A percentile compares a stretch with the other conserved stretches of the same genome.
Evolutionary conservation across 1,140 invertebrate species (phyloP).

Genomic region (Limonius californicus): DNA sequence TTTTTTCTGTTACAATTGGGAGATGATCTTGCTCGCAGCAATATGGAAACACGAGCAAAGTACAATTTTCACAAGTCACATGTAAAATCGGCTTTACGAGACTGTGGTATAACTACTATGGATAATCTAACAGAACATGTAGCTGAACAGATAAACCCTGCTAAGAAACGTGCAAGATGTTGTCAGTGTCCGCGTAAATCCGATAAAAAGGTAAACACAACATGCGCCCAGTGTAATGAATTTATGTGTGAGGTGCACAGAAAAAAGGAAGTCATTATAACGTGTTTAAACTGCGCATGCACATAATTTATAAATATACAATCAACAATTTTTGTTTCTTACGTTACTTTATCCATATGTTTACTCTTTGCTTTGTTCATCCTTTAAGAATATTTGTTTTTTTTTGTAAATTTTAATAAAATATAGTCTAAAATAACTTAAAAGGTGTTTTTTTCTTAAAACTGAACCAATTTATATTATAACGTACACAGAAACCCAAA

Average conservation of each 20-base stretch:
- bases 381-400: neutral
- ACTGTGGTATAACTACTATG: neutral
- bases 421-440: too few relatives aligned
- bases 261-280: too few relatives aligned
- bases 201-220: neutral
- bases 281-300: too few relatives aligned
- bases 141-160: neutral
- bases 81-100: neutral
- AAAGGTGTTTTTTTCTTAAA: too few relatives aligned
- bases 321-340: too few relatives aligned
- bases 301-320: too few relatives aligned
- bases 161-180: neutral
- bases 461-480: too few relatives aligned
- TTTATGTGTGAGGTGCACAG: neutral
- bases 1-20: neutral
- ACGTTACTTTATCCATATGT: neutral
- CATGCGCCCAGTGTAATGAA: neutral
- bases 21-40: too few relatives aligned
- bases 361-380: too few relatives aligned
- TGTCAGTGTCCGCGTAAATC: neutral
- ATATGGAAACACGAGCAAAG: neutral
- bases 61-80: neutral
- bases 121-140: neutral
- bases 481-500: neutral
- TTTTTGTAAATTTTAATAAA: neutral